Percentiles rank a stretch among this genome's conserved stretches.
phyloP scores from a whole-genome alignment of 23 tunicate genomes.

The Aplidium turbinatum region DNA sequence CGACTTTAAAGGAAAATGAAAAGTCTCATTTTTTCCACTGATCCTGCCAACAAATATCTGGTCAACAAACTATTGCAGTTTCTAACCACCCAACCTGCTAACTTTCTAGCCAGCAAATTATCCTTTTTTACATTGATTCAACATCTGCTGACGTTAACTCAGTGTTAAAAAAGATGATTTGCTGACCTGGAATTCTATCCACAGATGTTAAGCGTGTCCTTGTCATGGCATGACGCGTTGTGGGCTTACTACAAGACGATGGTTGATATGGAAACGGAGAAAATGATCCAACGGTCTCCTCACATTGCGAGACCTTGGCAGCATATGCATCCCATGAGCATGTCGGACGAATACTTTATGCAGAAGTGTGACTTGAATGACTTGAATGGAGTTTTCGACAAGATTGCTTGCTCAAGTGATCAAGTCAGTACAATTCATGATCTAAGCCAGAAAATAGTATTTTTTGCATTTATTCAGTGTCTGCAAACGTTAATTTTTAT shows the following conservation, averaged over 20 bases:
- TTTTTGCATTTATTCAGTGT: too few species aligned
- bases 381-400: conserved; percentile 45
- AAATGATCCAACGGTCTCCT: conserved; percentile 33
- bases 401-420: conserved; percentile 41
- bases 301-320: conserved; percentile 49
- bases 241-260: conserved; percentile 90
- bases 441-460: too few species aligned
- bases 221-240: conserved; percentile 78
- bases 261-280: conserved; percentile 68
- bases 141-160: too few species aligned
- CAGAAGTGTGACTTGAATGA: conserved; percentile 52
- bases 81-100: not conserved
- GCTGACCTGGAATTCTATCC: not conserved
- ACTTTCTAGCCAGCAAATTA: not conserved
- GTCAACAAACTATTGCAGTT: not conserved
- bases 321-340: conserved; percentile 18
- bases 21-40: too few species aligned
- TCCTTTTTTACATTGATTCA: too few species aligned
- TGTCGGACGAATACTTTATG: conserved; percentile 77
- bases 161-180: too few species aligned
- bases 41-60: too few species aligned
- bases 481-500: too few species aligned
- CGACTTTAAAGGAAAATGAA: not conserved
- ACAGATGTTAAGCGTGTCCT: conserved; percentile 70
- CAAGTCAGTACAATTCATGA: too few species aligned